Conservation (phyloP, 2,113 vertebrate species). For the Gadus macrocephalus region DNA sequence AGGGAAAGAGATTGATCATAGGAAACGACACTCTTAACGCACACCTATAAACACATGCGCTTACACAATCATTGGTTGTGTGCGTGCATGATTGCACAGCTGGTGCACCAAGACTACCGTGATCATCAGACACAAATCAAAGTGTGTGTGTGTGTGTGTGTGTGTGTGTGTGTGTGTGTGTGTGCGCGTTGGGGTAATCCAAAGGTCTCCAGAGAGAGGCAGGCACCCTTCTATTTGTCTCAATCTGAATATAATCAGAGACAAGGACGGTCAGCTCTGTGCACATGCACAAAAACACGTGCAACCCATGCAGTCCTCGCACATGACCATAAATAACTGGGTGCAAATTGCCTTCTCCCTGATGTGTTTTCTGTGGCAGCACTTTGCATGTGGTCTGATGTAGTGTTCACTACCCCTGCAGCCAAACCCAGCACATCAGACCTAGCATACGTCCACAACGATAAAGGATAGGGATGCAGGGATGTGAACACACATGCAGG, state of each 20-base stretch:
- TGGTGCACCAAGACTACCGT: neutral
- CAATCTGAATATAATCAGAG: slow-evolving; percentile 54
- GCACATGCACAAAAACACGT: neutral
- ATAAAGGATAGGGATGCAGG: no score
- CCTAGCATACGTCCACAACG: no score
- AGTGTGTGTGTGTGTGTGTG: no score
- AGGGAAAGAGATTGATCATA: slow-evolving; percentile 2
- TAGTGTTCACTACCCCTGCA: no score
- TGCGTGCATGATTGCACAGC: slow-evolving; percentile 1
- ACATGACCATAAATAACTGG: neutral
- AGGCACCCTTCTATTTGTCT: slow-evolving; percentile 57
- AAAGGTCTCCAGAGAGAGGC: slow-evolving; percentile 50
- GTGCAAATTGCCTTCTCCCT: neutral
- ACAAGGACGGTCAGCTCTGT: slow-evolving; percentile 34
- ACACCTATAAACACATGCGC: neutral
- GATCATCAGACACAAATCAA: slow-evolving; percentile 22
- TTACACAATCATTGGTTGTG: neutral
- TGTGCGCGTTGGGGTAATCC: neutral
- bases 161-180: no score
- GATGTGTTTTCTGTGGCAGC: neutral
- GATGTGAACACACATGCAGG: no score
- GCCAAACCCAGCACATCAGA: no score
- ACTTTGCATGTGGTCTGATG: neutral
- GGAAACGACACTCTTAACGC: neutral
- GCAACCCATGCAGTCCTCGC: neutral